A percentile compares a stretch with the other conserved stretches of the same genome.
These are phyloP conservation scores for Germaria angustata DNA, from an alignment of 2,888 invertebrate genomes.

Conservation along the genomic window DNA sequence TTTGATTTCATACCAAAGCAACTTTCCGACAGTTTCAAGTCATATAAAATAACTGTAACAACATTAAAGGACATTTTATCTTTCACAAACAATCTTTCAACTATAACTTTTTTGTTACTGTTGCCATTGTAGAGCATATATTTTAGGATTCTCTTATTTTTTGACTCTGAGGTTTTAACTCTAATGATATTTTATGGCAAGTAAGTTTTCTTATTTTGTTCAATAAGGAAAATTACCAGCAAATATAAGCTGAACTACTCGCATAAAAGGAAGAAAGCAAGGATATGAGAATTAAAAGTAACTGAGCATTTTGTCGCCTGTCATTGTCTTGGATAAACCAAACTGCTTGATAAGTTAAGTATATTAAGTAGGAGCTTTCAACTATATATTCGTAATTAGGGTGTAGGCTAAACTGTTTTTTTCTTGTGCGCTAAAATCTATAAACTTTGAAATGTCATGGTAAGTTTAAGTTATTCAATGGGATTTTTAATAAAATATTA, in stretches of 20 bases:
- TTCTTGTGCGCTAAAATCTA: no score
- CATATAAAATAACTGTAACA: background rate
- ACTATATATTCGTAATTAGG: no score
- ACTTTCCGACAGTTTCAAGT: background rate
- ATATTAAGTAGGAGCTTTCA: no score
- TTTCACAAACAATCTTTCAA: background rate
- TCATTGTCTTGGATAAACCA: no score
- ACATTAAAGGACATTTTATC: background rate
- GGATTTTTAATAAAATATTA: no score
- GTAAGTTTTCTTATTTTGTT: background rate
- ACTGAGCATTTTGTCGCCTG: no score
- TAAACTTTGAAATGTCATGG: no score
- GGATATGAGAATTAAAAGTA: no score
- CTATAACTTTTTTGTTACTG: conserved; percentile 2
- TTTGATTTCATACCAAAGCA: background rate
- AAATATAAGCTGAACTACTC: background rate
- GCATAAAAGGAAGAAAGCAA: no score
- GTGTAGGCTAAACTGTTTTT: no score
- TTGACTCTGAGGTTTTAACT: background rate
- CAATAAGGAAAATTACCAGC: background rate
- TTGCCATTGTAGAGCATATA: background rate
- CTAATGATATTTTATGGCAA: background rate
- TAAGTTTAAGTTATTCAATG: no score
- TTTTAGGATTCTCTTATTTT: background rate
- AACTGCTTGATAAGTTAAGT: no score